phyloP scores from a whole-genome alignment of 2,888 invertebrate genomes.

The Chalcosyrphus nemorum region DNA sequence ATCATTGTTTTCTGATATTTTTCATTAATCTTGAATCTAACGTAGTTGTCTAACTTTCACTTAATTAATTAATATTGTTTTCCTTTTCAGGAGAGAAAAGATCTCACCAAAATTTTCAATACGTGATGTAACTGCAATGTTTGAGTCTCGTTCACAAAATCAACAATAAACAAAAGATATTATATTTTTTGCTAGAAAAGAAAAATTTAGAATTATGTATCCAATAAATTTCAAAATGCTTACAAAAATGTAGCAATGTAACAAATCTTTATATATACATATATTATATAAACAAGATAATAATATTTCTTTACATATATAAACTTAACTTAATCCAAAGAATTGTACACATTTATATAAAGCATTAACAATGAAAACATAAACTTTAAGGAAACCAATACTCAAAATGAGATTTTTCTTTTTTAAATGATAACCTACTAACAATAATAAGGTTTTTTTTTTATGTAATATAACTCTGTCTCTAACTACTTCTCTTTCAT shows the following conservation, averaged over 20 bases:
- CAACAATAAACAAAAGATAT: constrained; percentile 77
- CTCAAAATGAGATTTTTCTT: constrained; percentile 45
- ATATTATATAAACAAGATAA: constrained; percentile 16
- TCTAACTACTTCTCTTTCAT: constrained; percentile 16
- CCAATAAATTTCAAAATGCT: constrained; percentile 62
- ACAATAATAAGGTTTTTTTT: not conserved
- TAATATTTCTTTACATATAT: constrained; percentile 55
- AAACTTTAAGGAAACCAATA: constrained; percentile 44
- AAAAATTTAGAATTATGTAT: constrained; percentile 24
- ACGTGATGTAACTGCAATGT: constrained; percentile 91
- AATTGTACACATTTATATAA: constrained; percentile 72
- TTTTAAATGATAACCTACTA: constrained; percentile 12
- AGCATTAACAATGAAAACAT: constrained; percentile 37
- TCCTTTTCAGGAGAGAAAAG: constrained; percentile 86
- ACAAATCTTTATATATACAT: constrained; percentile 48
- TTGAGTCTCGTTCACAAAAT: constrained; percentile 87
- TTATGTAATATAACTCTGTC: constrained; percentile 2
- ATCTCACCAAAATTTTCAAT: constrained; percentile 89
- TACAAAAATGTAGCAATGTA: constrained; percentile 55
- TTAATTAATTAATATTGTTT: no score
- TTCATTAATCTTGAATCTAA: no score
- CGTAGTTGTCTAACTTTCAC: no score
- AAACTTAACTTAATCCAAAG: constrained; percentile 67
- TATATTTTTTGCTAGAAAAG: no score
- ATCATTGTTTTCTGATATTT: no score